phyloP scores from a whole-genome alignment of 2,888 invertebrate genomes.

The Ctena decussata region DNA sequence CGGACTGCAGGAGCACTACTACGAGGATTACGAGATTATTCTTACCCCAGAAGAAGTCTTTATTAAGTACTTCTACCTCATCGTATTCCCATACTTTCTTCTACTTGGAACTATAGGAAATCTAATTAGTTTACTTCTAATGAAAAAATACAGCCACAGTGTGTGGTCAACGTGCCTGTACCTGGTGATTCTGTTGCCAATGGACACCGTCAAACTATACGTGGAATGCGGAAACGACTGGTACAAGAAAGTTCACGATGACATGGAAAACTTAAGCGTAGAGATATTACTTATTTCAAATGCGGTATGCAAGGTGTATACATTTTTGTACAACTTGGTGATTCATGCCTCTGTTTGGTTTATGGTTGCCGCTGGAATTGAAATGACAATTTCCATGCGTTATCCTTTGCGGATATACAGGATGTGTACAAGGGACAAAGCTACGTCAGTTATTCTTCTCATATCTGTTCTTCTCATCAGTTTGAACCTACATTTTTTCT shows the following conservation, averaged over 20 bases:
- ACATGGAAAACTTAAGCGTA: constrained; percentile 64
- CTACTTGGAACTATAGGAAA: constrained; percentile 81
- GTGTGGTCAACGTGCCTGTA: constrained; percentile 85
- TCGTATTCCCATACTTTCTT: constrained; percentile 78
- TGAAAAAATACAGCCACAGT: constrained; percentile 76
- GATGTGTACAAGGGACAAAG: constrained; percentile 82
- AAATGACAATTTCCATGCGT: constrained; percentile 79
- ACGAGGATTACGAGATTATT: background rate
- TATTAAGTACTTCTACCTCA: constrained; percentile 62
- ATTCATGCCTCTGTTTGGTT: constrained; percentile 82
- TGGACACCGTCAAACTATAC: constrained; percentile 82
- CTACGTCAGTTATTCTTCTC: constrained; percentile 80
- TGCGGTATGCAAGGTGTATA: constrained; percentile 84
- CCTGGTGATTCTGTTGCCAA: constrained; percentile 75
- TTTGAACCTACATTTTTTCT: constrained; percentile 85
- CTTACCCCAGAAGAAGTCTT: constrained; percentile 47
- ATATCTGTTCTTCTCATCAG: constrained; percentile 83
- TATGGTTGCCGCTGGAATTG: constrained; percentile 80
- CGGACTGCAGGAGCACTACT: background rate
- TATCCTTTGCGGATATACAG: constrained; percentile 77
- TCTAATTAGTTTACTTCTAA: constrained; percentile 62
- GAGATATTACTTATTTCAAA: constrained; percentile 79
- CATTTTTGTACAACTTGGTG: constrained; percentile 80
- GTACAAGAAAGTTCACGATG: constrained; percentile 69
- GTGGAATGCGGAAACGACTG: constrained; percentile 83